Base-by-base conservation (phyloP, 37 sponge, comb jelly and placozoan species). In the Tethya wilhelma region DNA sequence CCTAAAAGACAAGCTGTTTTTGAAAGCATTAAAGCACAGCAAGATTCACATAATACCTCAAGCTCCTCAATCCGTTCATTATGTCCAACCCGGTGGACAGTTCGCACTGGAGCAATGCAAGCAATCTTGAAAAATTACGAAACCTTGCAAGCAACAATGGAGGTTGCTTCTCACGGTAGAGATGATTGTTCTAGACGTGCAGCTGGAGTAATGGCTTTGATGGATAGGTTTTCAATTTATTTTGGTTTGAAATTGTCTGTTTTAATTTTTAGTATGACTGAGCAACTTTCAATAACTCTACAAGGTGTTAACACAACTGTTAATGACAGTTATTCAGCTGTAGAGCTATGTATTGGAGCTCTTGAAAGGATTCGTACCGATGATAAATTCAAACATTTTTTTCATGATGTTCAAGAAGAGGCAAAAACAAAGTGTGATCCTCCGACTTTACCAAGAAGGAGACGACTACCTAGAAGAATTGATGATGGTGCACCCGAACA, bases 141-240 rank as follows among this genome's bases (percentile, higher is more conserved):
- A 2, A 29, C 6, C 5, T 41, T 40, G 36, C 20, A 33, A 11
- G 37, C 19, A 11, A 66, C 36, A 4, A 3, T 66, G 37, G 67
- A 66, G 37, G 67, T 17, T 28, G 20, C 38, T 36, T 66, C 38
- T 17, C 67, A 66, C 19, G 67, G 71, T 22, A 17, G 46, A 36
- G 71, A 70, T 70, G 71, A 70, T 43, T 70, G 71, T 41, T 70
- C 71, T 23, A 42, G 71, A 17, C 14, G 71, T 36, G 71, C 49
- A 7, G 17, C 46, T 70, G 71, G 71, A 17, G 28, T 70, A 2
- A n/a, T 70, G 22, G 46, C 71, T 23, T 20, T 70, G 2, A 70
- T 70, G 71, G 71, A 70, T 5, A 40, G 36, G 26, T 70, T 70
- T 43, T 36, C 36, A 12, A 70, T 46, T 28, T 70, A 44, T 44